Percentiles rank a stretch among this genome's conserved stretches.
These are phyloP conservation scores for Sycophaga agraensis DNA, from an alignment of 1,140 invertebrate species.

Conservation along the genomic window DNA sequence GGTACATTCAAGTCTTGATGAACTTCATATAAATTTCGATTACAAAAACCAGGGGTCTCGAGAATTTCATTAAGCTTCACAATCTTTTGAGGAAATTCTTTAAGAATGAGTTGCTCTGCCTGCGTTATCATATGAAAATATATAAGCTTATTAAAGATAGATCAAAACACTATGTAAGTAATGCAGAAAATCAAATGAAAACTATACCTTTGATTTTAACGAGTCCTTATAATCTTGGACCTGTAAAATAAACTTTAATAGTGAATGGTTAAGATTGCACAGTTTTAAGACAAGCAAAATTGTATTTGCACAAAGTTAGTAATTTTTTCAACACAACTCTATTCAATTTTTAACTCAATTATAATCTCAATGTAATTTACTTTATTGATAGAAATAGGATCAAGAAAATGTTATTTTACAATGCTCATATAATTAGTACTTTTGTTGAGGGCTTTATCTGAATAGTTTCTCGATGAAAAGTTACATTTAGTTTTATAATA, in stretches of 20 bases:
- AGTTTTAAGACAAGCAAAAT: too few species aligned
- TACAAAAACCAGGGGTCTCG: constrained; percentile 76
- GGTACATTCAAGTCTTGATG: constrained; percentile 85
- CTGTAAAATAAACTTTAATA: constrained; percentile 58
- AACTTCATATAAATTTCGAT: constrained; percentile 73
- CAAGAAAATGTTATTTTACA: too few species aligned
- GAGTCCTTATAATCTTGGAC: constrained; percentile 83
- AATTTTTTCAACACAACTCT: too few species aligned
- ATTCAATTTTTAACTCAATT: too few species aligned
- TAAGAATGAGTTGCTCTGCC: constrained; percentile 82
- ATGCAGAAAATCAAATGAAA: background rate
- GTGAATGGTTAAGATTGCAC: too few species aligned
- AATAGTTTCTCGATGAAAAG: too few species aligned
- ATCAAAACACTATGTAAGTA: background rate
- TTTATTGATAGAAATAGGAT: too few species aligned
- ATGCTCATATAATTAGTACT: too few species aligned
- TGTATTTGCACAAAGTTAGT: too few species aligned
- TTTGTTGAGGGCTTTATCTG: too few species aligned
- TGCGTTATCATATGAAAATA: constrained; percentile 36
- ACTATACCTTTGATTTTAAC: constrained; percentile 69
- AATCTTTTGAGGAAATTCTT: constrained; percentile 88
- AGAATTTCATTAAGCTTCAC: constrained; percentile 82
- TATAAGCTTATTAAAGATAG: background rate
- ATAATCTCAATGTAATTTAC: too few species aligned
- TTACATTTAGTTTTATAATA: too few species aligned